A percentile compares a stretch with the other conserved stretches of the same genome.
Conservation (phyloP, 2,113 vertebrate genomes). For the Chionis minor region DNA sequence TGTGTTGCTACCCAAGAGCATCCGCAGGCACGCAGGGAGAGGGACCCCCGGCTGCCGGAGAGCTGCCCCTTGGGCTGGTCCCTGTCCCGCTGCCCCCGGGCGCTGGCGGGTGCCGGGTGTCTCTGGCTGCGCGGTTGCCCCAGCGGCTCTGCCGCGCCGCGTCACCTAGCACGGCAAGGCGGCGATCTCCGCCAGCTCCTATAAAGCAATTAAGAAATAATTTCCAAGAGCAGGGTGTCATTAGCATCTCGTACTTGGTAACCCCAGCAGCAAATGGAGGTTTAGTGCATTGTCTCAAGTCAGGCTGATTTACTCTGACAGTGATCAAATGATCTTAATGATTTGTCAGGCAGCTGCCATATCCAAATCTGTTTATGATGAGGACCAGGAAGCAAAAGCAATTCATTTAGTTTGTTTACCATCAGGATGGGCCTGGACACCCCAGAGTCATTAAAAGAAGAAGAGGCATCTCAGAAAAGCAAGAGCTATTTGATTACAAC, state of each 20-base stretch:
- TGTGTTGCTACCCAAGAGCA: neutral
- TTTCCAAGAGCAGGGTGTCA: neutral
- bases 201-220: neutral
- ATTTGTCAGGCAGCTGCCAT: slow-evolving; percentile 21
- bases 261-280: neutral
- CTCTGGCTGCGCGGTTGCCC: neutral
- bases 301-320: slow-evolving; percentile 26
- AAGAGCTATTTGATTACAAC: slow-evolving; percentile 14
- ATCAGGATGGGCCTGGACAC: neutral
- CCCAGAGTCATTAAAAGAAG: slow-evolving; percentile 8
- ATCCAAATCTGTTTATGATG: neutral
- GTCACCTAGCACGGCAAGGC: neutral
- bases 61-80: too few relatives aligned
- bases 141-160: neutral
- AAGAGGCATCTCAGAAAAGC: neutral
- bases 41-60: too few relatives aligned
- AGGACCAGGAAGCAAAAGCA: slow-evolving; percentile 6
- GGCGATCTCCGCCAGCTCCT: neutral
- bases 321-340: slow-evolving; percentile 39
- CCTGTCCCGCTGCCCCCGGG: neutral
- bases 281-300: neutral
- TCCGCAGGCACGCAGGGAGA: neutral
- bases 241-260: neutral
- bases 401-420: slow-evolving; percentile 42
- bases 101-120: neutral